phyloP scores from a whole-genome alignment of 2,888 invertebrate genomes.

The Drosophila anomalata region DNA sequence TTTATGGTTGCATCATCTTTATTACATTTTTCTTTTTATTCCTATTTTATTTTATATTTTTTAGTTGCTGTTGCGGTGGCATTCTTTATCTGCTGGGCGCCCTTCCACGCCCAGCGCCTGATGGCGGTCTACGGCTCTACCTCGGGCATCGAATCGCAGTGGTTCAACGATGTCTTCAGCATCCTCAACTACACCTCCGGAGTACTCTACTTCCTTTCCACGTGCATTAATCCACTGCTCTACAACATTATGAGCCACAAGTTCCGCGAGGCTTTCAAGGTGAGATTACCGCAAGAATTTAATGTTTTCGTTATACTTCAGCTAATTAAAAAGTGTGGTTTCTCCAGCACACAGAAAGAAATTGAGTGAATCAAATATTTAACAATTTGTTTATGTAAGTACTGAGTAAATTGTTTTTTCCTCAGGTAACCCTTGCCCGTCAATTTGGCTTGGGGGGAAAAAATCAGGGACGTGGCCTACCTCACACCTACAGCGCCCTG shows the following conservation, averaged over 20 bases:
- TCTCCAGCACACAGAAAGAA: not conserved
- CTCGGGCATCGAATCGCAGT: constrained; percentile 71
- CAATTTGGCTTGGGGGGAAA: constrained; percentile 81
- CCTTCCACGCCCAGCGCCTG: constrained; percentile 95
- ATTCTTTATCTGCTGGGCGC: constrained; percentile 93
- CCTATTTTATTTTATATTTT: not conserved
- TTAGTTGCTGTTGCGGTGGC: constrained; percentile 94
- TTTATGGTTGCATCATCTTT: constrained; percentile 6
- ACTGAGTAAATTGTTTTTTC: not conserved
- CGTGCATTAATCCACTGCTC: constrained; percentile 88
- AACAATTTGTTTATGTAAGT: not conserved
- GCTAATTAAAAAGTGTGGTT: constrained; percentile 4
- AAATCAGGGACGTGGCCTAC: constrained; percentile 74
- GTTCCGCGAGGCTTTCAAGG: constrained; percentile 89
- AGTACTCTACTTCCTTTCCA: constrained; percentile 88
- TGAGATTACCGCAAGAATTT: constrained; percentile 68
- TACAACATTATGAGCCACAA: constrained; percentile 90
- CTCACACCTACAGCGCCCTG: constrained; percentile 82
- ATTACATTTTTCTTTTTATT: not conserved
- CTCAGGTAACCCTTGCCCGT: constrained; percentile 81
- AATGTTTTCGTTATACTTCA: not conserved
- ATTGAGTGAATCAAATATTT: not conserved
- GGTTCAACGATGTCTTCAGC: constrained; percentile 86
- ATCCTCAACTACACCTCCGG: constrained; percentile 88
- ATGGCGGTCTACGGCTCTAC: constrained; percentile 89